phyloP scores from a whole-genome alignment of 2,797 vertebrate genomes.

The Acanthurus tractus region DNA sequence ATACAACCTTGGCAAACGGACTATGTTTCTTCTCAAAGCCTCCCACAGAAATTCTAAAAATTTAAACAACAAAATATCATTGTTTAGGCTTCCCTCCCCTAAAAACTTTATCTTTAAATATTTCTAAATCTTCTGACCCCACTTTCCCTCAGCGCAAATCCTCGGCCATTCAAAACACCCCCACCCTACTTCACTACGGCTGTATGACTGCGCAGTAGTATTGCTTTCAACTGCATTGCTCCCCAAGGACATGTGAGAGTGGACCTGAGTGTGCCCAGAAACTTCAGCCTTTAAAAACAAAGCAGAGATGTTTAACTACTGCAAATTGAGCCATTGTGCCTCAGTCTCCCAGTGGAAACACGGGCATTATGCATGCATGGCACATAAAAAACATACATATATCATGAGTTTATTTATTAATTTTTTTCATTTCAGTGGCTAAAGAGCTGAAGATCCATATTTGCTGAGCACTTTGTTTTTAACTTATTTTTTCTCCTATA shows the following conservation, averaged over 20 bases:
- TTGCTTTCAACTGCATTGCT: constrained; percentile 79
- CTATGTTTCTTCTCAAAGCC: constrained; percentile 33
- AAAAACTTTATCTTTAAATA: constrained; percentile 70
- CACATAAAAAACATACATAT: constrained; percentile 29
- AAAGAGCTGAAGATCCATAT: constrained; percentile 39
- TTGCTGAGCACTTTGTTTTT: constrained; percentile 18
- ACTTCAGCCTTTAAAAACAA: constrained; percentile 82
- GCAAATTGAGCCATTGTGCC: constrained; percentile 64
- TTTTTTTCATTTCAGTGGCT: constrained; percentile 37
- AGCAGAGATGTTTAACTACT: constrained; percentile 64
- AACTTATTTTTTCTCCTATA: constrained; percentile 36
- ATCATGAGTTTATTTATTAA: constrained; percentile 40
- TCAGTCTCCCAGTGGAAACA: constrained; percentile 52
- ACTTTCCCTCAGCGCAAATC: constrained; percentile 60
- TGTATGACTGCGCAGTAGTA: constrained; percentile 65
- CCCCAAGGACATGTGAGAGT: constrained; percentile 75
- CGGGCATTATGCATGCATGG: constrained; percentile 31
- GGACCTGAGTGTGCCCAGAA: constrained; percentile 77
- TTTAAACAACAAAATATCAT: constrained; percentile 55
- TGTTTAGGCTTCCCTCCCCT: constrained; percentile 45
- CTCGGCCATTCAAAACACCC: constrained; percentile 70
- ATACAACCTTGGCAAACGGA: constrained; percentile 51
- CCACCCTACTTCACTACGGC: constrained; percentile 44
- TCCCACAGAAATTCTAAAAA: constrained; percentile 60
- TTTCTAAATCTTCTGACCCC: constrained; percentile 70